Conservation (phyloP, 2,113 vertebrate genomes). For the Clarias batrachus region DNA sequence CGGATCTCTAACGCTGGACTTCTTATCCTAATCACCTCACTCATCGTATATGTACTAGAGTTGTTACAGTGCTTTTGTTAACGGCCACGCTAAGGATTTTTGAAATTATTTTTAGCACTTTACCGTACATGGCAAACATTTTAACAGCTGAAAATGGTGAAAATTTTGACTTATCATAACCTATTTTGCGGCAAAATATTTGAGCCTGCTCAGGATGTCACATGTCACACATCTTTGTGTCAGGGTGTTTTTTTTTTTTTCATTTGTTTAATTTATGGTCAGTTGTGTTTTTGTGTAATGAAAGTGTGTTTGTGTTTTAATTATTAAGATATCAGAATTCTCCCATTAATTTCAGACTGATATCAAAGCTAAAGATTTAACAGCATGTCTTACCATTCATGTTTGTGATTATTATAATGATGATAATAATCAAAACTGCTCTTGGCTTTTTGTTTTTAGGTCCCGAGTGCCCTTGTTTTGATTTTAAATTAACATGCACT, state of each 20-base stretch:
- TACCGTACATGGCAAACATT: neutral
- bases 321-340: neutral
- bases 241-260: neutral
- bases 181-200: neutral
- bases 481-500: neutral
- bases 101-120: neutral
- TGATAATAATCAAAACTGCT: no score
- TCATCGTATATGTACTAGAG: neutral
- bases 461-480: neutral
- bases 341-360: neutral
- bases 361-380: neutral
- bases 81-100: neutral
- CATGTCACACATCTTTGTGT: neutral
- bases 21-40: neutral
- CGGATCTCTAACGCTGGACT: neutral
- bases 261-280: neutral
- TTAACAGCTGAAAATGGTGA: neutral
- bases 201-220: neutral
- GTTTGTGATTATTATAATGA: no score
- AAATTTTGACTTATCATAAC: no score
- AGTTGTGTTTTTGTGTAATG: neutral
- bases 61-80: neutral
- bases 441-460: neutral
- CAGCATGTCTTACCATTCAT: no score
- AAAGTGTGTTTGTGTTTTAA: neutral